Conservation (phyloP, 2,888 invertebrate species). For the Patella depressa region DNA sequence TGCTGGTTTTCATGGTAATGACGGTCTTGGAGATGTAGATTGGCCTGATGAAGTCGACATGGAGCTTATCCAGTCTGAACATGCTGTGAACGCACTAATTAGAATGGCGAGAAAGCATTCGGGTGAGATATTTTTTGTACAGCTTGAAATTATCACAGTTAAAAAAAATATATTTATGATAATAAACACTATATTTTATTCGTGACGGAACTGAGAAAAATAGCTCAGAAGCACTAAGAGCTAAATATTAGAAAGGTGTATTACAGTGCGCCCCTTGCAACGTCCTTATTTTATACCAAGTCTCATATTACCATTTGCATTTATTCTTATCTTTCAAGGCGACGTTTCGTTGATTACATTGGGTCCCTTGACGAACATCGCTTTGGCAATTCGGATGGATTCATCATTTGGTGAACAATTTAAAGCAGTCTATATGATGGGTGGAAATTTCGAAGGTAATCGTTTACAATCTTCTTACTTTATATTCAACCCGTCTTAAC, state of each 20-base stretch:
- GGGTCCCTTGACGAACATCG: conserved; percentile 72
- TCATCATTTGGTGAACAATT: conserved; percentile 65
- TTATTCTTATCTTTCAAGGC: conserved; percentile 41
- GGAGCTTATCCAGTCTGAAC: conserved; percentile 46
- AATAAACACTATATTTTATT: not conserved
- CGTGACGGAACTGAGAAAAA: no score
- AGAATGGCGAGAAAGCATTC: conserved; percentile 51
- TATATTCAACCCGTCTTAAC: no score
- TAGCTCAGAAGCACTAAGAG: no score
- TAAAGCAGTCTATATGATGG: conserved; percentile 59
- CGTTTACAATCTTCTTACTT: no score
- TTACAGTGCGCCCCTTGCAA: no score
- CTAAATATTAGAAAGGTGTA: no score
- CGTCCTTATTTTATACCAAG: no score
- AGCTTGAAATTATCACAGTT: not conserved
- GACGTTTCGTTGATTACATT: conserved; percentile 67
- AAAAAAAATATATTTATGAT: not conserved
- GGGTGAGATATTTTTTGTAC: conserved; percentile 38
- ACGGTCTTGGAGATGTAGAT: conserved; percentile 52
- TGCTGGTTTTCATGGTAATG: conserved; percentile 46
- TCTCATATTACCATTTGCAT: no score
- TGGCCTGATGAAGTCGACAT: conserved; percentile 43
- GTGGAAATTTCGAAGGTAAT: conserved; percentile 63
- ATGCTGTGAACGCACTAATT: conserved; percentile 52
- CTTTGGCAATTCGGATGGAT: conserved; percentile 70